phyloP scores from a whole-genome alignment of 2,113 vertebrate genomes.

The Limnothrissa miodon region DNA sequence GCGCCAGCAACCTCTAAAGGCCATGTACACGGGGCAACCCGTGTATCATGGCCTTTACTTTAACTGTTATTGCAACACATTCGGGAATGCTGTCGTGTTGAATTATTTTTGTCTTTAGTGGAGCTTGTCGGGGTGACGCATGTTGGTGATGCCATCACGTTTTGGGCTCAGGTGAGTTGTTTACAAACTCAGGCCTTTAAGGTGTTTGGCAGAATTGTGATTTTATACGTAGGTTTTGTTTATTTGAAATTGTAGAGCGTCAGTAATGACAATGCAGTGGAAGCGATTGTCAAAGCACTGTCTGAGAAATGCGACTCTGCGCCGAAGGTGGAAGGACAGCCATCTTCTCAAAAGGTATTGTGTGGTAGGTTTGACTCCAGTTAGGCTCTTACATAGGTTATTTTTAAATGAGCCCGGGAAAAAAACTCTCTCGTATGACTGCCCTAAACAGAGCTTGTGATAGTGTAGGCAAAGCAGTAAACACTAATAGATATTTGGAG shows the following conservation, averaged over 20 bases:
- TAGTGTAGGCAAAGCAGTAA: too few species aligned
- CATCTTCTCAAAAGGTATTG: constrained; percentile 43
- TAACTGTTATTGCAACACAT: neutral
- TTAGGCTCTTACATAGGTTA: too few species aligned
- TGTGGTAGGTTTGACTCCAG: neutral
- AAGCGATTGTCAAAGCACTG: constrained; percentile 38
- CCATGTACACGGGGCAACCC: too few species aligned
- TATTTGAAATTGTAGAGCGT: constrained; percentile 34
- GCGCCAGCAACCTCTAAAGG: too few species aligned
- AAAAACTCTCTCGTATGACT: too few species aligned
- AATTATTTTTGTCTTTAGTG: constrained; percentile 44
- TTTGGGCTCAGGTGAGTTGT: constrained; percentile 78
- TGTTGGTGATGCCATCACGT: constrained; percentile 76
- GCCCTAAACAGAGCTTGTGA: too few species aligned
- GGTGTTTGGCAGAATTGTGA: neutral
- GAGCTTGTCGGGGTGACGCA: constrained; percentile 72
- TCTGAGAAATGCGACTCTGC: constrained; percentile 38
- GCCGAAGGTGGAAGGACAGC: constrained; percentile 36
- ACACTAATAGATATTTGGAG: too few species aligned
- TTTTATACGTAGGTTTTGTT: neutral
- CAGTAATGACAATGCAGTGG: constrained; percentile 38
- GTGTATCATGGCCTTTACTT: too few species aligned
- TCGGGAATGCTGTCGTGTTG: neutral
- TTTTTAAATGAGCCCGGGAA: too few species aligned
- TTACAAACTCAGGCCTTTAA: neutral